Evolutionary conservation across 2,797 vertebrate species (phyloP).

Genomic region (Dromococcyx pavoninus): DNA sequence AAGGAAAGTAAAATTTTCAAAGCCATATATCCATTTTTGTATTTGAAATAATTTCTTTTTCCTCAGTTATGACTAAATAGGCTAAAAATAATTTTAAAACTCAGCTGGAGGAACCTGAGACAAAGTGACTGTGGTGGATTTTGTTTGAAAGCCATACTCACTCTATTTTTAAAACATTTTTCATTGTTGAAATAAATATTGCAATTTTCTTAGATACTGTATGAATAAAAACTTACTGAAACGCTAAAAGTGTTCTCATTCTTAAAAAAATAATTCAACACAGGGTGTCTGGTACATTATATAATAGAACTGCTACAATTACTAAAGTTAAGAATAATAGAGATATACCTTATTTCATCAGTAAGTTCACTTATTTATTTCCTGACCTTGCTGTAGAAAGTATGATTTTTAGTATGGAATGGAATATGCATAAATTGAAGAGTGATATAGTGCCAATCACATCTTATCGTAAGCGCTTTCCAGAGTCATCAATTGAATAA

Average conservation of each 20-base stretch:
- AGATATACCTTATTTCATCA: background rate
- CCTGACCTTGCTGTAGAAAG: background rate
- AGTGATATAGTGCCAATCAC: background rate
- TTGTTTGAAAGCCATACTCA: background rate
- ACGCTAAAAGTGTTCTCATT: fast-evolving
- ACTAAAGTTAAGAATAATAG: background rate
- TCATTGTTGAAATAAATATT: background rate
- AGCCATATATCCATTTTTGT: background rate
- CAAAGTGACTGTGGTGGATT: background rate
- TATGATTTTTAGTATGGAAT: background rate
- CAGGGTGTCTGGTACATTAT: background rate
- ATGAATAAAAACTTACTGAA: background rate
- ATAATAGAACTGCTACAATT: background rate
- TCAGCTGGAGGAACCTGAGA: background rate
- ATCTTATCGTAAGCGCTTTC: background rate
- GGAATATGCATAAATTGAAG: background rate
- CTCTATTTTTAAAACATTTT: background rate
- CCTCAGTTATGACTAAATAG: background rate
- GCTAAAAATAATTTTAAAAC: background rate
- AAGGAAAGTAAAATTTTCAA: conserved; percentile 10
- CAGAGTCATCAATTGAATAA: background rate
- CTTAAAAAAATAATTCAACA: background rate
- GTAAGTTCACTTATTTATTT: background rate
- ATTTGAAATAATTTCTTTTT: background rate
- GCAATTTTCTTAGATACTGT: background rate